Evolutionary conservation across 1,140 invertebrate species (phyloP).

Genomic region (Coboldia fuscipes): DNA sequence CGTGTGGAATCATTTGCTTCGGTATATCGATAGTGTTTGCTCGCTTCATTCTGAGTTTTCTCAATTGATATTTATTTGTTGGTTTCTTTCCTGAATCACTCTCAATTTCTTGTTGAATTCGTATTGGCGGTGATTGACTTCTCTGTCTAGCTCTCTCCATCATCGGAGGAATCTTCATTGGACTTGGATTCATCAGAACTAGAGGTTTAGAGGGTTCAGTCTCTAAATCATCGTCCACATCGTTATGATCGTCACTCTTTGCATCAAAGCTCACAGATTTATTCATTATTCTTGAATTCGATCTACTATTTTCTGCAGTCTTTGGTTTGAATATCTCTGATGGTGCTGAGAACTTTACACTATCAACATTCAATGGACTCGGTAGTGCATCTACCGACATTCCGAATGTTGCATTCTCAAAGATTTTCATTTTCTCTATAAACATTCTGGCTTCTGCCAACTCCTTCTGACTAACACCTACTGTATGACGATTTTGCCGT

Average conservation of each 20-base stretch:
- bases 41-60: slow-evolving; percentile 59
- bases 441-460: slow-evolving; percentile 48
- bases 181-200: no score
- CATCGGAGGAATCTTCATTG: no score
- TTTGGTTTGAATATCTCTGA: no score
- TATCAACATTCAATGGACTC: slow-evolving; percentile 5
- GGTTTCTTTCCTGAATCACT: slow-evolving; percentile 4
- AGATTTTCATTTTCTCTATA: slow-evolving; percentile 37
- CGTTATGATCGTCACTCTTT: no score
- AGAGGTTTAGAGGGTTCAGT: no score
- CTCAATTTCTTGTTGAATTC: slow-evolving; percentile 3
- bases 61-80: slow-evolving; percentile 27
- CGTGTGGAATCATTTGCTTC: slow-evolving; percentile 23
- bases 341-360: no score
- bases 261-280: no score
- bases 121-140: background rate
- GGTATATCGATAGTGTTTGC: slow-evolving; percentile 77
- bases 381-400: background rate
- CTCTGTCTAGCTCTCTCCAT: no score
- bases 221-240: no score
- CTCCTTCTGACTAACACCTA: slow-evolving; percentile 59
- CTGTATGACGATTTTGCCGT: slow-evolving; percentile 44
- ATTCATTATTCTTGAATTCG: no score
- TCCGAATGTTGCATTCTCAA: slow-evolving; percentile 7
- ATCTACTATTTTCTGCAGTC: no score